These are phyloP conservation scores for Perccottus glenii DNA, from an alignment of 2,113 vertebrate genomes.

Conservation along the genomic window DNA sequence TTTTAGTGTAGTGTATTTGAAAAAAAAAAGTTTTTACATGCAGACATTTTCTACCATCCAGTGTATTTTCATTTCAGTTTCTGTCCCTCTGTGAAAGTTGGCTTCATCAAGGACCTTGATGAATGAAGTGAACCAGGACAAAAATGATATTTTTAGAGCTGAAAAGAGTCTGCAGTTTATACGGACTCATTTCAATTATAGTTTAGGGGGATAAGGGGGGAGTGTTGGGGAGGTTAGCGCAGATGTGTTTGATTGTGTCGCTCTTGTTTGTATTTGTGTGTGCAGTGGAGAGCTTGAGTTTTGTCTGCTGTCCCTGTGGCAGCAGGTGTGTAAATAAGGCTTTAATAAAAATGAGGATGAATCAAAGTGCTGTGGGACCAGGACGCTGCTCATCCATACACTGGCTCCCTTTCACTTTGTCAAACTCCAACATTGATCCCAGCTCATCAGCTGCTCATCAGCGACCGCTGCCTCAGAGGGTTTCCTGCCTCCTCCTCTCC, in stretches of 20 bases:
- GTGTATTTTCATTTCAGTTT: conserved; percentile 12
- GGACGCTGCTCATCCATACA: conserved; percentile 35
- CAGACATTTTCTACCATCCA: conserved; percentile 22
- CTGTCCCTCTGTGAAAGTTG: conserved; percentile 23
- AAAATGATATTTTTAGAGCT: conserved; percentile 54
- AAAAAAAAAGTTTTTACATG: background rate
- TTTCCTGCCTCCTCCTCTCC: conserved; percentile 23
- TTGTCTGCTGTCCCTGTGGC: conserved; percentile 34
- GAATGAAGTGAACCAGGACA: conserved; percentile 65
- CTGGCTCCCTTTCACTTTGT: conserved; percentile 23
- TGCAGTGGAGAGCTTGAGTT: conserved; percentile 15
- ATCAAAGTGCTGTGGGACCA: conserved; percentile 59
- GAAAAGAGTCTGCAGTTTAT: conserved; percentile 38
- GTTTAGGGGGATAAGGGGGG: conserved; percentile 23
- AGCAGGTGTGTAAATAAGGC: conserved; percentile 76
- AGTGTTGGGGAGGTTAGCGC: conserved; percentile 18
- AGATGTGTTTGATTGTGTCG: conserved; percentile 39
- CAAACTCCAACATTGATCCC: conserved; percentile 58
- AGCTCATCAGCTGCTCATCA: conserved; percentile 67
- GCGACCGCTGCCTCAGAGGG: conserved; percentile 17
- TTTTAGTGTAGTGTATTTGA: too few relatives aligned
- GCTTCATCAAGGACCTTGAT: conserved; percentile 45
- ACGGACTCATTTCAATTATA: conserved; percentile 25
- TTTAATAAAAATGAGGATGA: conserved; percentile 61
- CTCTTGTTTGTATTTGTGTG: conserved; percentile 26